Evolutionary conservation across 2,113 vertebrate genomes (phyloP).

Genomic region (Strix aluco): DNA sequence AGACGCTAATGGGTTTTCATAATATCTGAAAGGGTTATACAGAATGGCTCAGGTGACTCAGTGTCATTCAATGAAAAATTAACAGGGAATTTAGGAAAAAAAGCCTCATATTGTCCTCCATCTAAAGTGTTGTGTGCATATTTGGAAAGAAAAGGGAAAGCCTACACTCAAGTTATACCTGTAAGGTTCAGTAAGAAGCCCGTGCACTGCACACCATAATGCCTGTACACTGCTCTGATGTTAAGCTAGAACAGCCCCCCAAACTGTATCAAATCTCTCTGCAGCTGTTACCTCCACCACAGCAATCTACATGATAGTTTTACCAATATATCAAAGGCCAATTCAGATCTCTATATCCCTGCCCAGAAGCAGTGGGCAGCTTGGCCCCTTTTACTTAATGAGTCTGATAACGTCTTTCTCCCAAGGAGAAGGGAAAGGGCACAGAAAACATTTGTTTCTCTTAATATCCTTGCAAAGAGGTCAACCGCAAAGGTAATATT

Average conservation of each 20-base stretch:
- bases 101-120: not conserved
- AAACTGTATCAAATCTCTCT: not conserved
- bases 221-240: not conserved
- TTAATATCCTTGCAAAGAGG: not conserved
- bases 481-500: not conserved
- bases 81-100: not conserved
- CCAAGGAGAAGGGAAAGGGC: constrained; percentile 39
- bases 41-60: not conserved
- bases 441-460: not conserved
- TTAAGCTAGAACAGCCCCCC: not conserved
- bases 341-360: not conserved
- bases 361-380: not conserved
- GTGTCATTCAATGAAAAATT: not conserved
- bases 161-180: not conserved
- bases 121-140: not conserved
- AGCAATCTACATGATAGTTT: not conserved
- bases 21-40: not conserved
- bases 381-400: not conserved
- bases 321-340: not conserved
- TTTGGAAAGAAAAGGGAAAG: not conserved
- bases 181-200: not conserved
- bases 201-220: not conserved
- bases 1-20: not conserved
- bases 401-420: not conserved
- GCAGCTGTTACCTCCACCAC: not conserved